Evolutionary conservation across 2,888 invertebrate species (phyloP).

Genomic region (Synergus itoensis): DNA sequence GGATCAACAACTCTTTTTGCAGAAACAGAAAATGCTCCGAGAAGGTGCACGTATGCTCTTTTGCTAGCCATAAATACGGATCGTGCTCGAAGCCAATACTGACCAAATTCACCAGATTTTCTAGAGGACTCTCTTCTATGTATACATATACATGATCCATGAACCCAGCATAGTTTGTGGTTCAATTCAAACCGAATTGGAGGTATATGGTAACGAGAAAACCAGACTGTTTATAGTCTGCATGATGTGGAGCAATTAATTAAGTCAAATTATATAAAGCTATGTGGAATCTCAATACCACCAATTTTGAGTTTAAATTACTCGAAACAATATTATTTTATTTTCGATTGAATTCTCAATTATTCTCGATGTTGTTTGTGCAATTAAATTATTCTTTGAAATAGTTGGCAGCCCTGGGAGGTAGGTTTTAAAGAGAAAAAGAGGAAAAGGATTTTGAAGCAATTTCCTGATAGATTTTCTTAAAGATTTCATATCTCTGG

Average conservation of each 20-base stretch:
- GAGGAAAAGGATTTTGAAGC: background rate
- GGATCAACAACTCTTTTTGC: background rate
- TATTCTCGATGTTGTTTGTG: background rate
- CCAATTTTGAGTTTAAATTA: background rate
- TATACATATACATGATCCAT: slow-evolving; percentile 19
- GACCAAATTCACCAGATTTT: slow-evolving; percentile 6
- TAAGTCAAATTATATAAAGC: slow-evolving; percentile 9
- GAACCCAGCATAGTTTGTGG: slow-evolving; percentile 3
- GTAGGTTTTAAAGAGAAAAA: background rate
- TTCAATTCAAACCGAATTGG: slow-evolving; percentile 11
- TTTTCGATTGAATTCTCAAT: background rate
- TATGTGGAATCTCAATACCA: background rate
- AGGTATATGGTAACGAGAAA: slow-evolving; percentile 6
- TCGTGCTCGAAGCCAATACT: slow-evolving; percentile 46
- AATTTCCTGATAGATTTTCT: background rate
- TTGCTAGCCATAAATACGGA: slow-evolving; percentile 64
- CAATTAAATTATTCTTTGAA: background rate
- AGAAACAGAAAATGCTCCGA: slow-evolving; percentile 19
- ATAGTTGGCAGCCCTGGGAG: background rate
- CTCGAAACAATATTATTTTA: background rate
- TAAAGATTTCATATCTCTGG: no score
- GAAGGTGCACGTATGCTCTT: slow-evolving; percentile 36
- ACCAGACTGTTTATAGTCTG: slow-evolving; percentile 5
- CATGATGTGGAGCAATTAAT: slow-evolving; percentile 2
- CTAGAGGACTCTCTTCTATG: slow-evolving; percentile 1